Evolutionary conservation across 2,113 vertebrate species (phyloP), one percentile per base, ranked within the genome.

Genomic region (Symphodus melops): DNA sequence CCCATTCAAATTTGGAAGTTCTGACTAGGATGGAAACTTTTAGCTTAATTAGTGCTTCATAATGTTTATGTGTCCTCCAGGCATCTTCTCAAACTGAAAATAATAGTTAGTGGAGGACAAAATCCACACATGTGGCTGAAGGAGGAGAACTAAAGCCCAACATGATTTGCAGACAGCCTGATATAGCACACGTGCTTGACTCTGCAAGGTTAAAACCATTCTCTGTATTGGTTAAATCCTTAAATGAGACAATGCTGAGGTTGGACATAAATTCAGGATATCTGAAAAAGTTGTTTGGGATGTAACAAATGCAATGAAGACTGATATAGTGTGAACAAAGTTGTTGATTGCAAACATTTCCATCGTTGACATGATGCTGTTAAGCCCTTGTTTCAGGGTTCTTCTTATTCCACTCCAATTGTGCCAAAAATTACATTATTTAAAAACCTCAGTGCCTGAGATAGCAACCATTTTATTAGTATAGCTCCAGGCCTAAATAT

Each of bases 1-100:
- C 79, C 79, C 84, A 83, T 84, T 83, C 69, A 79, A 68, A 71
- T 72, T 37, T 71, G 53, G 52, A 84, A 83, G 73, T 86, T 64
- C 28, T 79, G 59, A 78, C 66, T 69, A 9, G 68, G 49, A 56
- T 0, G 9, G 62, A 41, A 81, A 86, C 84, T 85, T 77, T 56
- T 9, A 58, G 62, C 74, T 75, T 88, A 85, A 90, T 84, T 84
- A 86, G 61, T 17, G 67, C 11, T 72, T 82, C 55, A 68, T 68
- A 67, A 76, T 88, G 79, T 88, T 83, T 84, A 78, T 84, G 73
- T 4, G 21, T 67, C 88, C 72, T 42, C 1, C 0, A 75, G 88
- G 78, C 73, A 44, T 51, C 62, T 51, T 71, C 48, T 51, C 66
- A 72, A 67, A 62, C 68, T 83, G 37, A 80, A 75, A 78, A 84